A percentile compares a stretch with the other conserved stretches of the same genome.
These are phyloP conservation scores for Thinocorus orbignyianus DNA, from an alignment of 2,113 vertebrate species.

Conservation along the genomic window DNA sequence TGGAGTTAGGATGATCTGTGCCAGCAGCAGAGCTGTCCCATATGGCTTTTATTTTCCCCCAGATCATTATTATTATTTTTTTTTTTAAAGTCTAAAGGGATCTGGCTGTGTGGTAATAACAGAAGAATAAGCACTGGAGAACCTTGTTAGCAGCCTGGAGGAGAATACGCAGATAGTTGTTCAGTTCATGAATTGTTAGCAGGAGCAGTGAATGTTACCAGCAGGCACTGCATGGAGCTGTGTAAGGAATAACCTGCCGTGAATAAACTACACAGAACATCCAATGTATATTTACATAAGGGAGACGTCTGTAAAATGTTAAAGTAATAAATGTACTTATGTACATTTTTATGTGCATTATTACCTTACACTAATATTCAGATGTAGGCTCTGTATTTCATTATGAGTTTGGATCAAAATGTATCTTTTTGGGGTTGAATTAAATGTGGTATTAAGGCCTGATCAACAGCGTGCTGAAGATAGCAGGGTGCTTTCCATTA, in stretches of 20 bases:
- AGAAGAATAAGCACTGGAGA: conserved; percentile 7
- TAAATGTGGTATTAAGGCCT: neutral
- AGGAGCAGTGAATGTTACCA: conserved; percentile 9
- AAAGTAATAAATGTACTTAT: conserved; percentile 12
- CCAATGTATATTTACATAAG: neutral
- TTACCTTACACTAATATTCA: neutral
- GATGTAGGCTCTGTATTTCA: neutral
- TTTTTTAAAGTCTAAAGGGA: neutral
- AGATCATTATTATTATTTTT: neutral
- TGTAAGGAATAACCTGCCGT: neutral
- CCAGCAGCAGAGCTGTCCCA: neutral
- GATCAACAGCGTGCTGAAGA: neutral
- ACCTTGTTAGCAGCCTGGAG: neutral
- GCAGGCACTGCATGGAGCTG: neutral
- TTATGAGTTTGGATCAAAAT: neutral
- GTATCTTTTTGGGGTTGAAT: neutral
- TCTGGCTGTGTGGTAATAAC: neutral
- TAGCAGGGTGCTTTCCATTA: neutral
- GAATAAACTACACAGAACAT: neutral
- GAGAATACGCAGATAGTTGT: conserved; percentile 11
- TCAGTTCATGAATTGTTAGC: conserved; percentile 4
- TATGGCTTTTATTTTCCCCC: conserved; percentile 29
- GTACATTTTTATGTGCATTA: neutral
- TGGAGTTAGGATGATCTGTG: neutral
- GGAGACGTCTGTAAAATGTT: neutral